A percentile compares a stretch with the other conserved stretches of the same genome.
phyloP scores from a whole-genome alignment of 2,113 vertebrate species.

The Turdus rufiventris region DNA sequence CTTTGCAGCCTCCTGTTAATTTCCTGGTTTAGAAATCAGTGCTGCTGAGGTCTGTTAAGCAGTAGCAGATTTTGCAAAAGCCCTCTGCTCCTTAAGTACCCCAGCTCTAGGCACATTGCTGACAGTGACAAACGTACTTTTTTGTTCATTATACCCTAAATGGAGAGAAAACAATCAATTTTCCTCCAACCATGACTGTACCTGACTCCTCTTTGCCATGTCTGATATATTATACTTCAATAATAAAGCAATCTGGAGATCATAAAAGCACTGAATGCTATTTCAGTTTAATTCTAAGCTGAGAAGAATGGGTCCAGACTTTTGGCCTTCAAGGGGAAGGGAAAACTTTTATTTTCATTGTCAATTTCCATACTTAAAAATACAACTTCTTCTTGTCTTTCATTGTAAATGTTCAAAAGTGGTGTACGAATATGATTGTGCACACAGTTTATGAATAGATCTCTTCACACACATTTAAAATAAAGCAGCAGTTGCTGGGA shows the following conservation, averaged over 20 bases:
- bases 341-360: background rate
- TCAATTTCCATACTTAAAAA: background rate
- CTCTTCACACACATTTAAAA: fast-evolving
- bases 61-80: background rate
- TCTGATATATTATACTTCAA: background rate
- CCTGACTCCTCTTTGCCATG: background rate
- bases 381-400: background rate
- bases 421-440: background rate
- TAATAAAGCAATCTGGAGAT: background rate
- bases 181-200: background rate
- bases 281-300: background rate
- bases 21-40: background rate
- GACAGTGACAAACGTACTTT: fast-evolving
- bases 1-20: background rate
- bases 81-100: background rate
- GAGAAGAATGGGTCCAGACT: background rate
- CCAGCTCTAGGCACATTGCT: background rate
- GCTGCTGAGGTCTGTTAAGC: background rate
- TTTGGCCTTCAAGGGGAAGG: background rate
- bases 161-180: background rate
- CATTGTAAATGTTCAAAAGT: background rate
- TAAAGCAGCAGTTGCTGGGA: background rate
- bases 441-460: background rate
- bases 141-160: background rate
- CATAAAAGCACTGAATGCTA: background rate